Evolutionary conservation across 1,140 invertebrate species (phyloP).

Genomic region (Tribolium castaneum): DNA sequence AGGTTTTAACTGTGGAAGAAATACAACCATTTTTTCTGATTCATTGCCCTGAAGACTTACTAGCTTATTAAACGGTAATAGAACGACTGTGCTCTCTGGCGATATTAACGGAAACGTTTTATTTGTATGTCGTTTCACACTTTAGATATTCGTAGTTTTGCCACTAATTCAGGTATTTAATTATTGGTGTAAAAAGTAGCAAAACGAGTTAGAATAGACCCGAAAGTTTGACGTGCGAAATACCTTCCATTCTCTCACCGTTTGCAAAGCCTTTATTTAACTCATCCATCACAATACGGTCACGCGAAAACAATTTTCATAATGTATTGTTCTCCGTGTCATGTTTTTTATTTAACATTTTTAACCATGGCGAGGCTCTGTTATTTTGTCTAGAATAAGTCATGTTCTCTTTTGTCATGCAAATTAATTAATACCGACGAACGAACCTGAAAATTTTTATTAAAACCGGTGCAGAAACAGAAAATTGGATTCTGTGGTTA

Average conservation of each 20-base stretch:
- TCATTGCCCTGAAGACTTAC: no score
- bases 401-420: constrained; percentile 13
- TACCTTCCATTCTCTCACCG: constrained; percentile 9
- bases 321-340: constrained; percentile 15
- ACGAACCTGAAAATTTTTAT: constrained; percentile 19
- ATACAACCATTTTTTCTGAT: no score
- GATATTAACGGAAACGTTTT: no score
- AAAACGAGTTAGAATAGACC: not conserved
- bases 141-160: no score
- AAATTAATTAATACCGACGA: constrained; percentile 20
- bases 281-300: constrained; percentile 39
- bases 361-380: constrained; percentile 12
- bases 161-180: no score
- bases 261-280: constrained; percentile 12
- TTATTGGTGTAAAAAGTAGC: not conserved
- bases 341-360: constrained; percentile 31
- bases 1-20: no score
- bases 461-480: constrained; percentile 11
- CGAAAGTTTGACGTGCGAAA: not conserved
- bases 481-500: constrained; percentile 20
- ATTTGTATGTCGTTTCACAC: no score
- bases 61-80: no score
- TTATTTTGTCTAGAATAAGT: constrained; percentile 17
- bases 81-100: no score
- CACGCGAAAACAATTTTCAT: constrained; percentile 39